A percentile compares a stretch with the other conserved stretches of the same genome.
Evolutionary conservation across 2,888 invertebrate genomes (phyloP).

Genomic region (Lasioglossum oenotherae): DNA sequence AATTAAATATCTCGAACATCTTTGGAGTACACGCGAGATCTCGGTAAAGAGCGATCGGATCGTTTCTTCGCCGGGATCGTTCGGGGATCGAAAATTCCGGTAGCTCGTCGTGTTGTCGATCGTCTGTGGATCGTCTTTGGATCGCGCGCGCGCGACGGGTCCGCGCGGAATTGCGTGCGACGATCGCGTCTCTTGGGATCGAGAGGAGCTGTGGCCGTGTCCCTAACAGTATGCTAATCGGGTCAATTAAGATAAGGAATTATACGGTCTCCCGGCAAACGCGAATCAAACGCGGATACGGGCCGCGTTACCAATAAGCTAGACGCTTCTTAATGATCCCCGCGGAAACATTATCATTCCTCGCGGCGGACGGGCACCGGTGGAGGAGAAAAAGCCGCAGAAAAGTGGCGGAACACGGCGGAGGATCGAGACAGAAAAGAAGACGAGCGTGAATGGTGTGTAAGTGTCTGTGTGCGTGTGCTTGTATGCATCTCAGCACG

Average conservation of each 20-base stretch:
- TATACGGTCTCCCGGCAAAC: slow-evolving; percentile 51
- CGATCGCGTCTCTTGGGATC: slow-evolving; percentile 35
- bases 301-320: slow-evolving; percentile 30
- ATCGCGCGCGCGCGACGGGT: neutral
- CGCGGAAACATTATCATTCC: slow-evolving; percentile 44
- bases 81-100: slow-evolving; percentile 1
- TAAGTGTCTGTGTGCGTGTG: neutral
- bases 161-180: slow-evolving; percentile 48
- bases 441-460: neutral
- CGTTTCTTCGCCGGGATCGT: neutral
- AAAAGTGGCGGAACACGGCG: neutral
- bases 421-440: slow-evolving; percentile 1
- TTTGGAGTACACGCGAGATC: neutral
- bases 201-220: slow-evolving; percentile 16
- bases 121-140: neutral
- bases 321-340: slow-evolving; percentile 49
- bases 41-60: neutral
- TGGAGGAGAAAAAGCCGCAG: neutral
- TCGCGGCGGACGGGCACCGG: slow-evolving; percentile 14
- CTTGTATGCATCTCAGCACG: too few relatives aligned
- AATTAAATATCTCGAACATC: slow-evolving; percentile 1
- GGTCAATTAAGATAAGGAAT: slow-evolving; percentile 65
- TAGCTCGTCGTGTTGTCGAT: neutral
- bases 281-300: slow-evolving; percentile 56
- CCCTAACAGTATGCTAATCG: slow-evolving; percentile 62